Percentiles rank a stretch among this genome's conserved stretches.
Evolutionary conservation across 1,140 invertebrate species (phyloP).

Genomic region (Rhagoletis zephyria): DNA sequence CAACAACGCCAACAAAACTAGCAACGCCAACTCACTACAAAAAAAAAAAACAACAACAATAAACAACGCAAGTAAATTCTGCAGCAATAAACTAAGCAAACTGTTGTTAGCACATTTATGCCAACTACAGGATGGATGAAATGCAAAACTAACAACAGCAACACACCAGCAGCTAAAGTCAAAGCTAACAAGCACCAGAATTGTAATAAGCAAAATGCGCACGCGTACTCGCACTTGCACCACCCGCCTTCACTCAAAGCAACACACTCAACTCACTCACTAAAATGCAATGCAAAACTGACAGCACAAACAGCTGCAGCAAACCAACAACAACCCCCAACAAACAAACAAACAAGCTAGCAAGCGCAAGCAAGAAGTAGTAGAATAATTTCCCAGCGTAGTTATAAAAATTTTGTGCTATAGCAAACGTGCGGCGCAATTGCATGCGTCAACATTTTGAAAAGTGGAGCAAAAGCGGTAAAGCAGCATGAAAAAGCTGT

Average conservation of each 20-base stretch:
- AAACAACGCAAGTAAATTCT: neutral
- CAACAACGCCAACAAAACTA: neutral
- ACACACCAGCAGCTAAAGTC: neutral
- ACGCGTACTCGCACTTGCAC: neutral
- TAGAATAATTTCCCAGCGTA: neutral
- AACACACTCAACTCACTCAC: neutral
- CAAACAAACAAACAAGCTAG: constrained; percentile 2
- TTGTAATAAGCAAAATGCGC: constrained; percentile 46
- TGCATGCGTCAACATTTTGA: constrained; percentile 44
- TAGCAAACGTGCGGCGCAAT: constrained; percentile 15
- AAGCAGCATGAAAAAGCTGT: neutral
- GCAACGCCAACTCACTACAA: neutral
- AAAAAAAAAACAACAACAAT: neutral
- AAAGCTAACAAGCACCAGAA: constrained; percentile 23
- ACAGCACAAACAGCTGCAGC: neutral
- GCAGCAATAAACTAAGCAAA: constrained; percentile 12
- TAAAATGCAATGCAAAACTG: neutral
- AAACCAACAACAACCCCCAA: neutral
- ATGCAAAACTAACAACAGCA: neutral
- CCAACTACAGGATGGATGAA: neutral
- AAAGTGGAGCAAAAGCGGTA: constrained; percentile 40
- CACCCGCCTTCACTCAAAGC: neutral
- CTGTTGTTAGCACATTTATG: constrained; percentile 2
- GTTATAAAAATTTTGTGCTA: constrained; percentile 16
- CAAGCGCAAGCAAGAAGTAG: neutral